phyloP scores from a whole-genome alignment of 2,113 vertebrate genomes.

The Tyrannus savana region DNA sequence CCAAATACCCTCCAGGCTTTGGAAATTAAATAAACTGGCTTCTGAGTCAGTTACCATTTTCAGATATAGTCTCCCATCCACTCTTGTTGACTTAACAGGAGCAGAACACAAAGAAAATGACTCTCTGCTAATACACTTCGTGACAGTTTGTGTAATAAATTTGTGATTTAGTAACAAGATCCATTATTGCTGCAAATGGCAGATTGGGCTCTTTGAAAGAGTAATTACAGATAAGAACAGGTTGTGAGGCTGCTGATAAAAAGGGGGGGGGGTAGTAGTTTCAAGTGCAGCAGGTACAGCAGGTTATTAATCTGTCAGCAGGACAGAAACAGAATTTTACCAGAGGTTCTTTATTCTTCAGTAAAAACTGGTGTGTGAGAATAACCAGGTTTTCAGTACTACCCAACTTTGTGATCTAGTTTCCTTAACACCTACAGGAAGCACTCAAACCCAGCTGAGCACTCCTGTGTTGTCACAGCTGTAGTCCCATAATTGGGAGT shows the following conservation, averaged over 20 bases:
- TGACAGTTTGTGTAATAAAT: constrained; percentile 16
- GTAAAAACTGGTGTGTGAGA: neutral
- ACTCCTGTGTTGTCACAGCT: neutral
- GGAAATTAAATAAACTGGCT: constrained; percentile 26
- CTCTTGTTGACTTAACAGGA: neutral
- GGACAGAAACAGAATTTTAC: neutral
- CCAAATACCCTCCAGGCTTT: neutral
- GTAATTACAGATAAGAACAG: constrained; percentile 25
- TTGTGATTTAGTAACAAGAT: neutral
- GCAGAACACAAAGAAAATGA: neutral
- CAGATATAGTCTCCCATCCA: neutral
- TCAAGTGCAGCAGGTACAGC: neutral
- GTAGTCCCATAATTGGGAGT: neutral
- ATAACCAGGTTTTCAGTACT: neutral
- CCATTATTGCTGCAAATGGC: neutral
- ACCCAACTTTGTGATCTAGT: neutral
- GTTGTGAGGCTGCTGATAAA: constrained; percentile 28
- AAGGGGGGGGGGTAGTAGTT: neutral
- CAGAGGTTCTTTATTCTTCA: neutral
- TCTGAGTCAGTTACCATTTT: neutral
- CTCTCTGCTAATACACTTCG: neutral
- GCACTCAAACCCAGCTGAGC: neutral
- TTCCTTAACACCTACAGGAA: neutral
- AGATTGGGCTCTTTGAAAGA: neutral
- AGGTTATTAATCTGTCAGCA: neutral